Evolutionary conservation across 2,888 invertebrate species (phyloP), one percentile per base, ranked within the genome.

Genomic region (Hirtodrosophila cameraria): DNA sequence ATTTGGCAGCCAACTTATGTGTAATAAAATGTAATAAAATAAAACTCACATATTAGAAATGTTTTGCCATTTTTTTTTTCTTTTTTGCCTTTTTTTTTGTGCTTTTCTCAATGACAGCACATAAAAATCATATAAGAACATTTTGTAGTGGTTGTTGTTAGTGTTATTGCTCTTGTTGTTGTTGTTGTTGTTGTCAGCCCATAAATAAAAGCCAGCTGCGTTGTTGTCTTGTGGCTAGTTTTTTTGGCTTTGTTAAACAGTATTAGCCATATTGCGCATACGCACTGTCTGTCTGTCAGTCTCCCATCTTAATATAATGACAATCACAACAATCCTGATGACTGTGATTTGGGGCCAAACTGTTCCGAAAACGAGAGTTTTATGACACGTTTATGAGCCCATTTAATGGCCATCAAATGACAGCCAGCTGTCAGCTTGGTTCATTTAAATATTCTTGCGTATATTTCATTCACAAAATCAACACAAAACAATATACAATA

Each of bases 21-120:
- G 85, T 63, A 81, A 84, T 82, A 82, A 84, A 84, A 82, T 82
- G 82, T 82, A 84, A 82, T 82, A 84, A 82, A 82, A 82, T 82
- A 82, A 82, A 82, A 82, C 77, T 79, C 79, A 61, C 85, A 77
- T 82, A 85, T 82, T 83, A 83, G 78, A 82, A 79, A 79, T 82
- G 76, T 65, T 78, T 65, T 77, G 61, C 63, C 46, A 54, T 46
- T 64, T 74, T 61, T 60, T 53, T 48, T 45, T 41, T 33, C 27
- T 23, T 33, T 38, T 8, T 23, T 16, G 16, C 27, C 33, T 50
- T 20, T 16, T 33, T 42, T 33, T 38, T 31, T 39, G 11, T 13
- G 16, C 12, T 31, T 6, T 25, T 27, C n/a, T 20, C 41, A 41
- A 28, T 31, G 31, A 43, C 38, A 28, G 28, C 48, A 41, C 57